Base-by-base conservation (phyloP, 2,113 vertebrate genomes). In the Gymnogyps californianus region DNA sequence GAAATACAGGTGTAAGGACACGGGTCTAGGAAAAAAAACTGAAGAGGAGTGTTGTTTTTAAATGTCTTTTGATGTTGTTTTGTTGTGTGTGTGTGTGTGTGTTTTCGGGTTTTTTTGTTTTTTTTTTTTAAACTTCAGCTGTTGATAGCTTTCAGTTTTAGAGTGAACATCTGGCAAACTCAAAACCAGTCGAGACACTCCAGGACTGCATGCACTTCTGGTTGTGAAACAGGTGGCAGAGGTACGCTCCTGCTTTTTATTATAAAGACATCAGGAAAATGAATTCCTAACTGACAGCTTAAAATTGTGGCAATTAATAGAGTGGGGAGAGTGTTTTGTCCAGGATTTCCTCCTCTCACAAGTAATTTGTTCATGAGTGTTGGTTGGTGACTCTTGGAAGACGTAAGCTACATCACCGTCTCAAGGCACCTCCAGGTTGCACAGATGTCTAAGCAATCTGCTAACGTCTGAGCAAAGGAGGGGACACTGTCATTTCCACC, bases 81-180 rank as follows among this genome's bases (percentile, higher is more conserved):
- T 83, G 34, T 44, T 81, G 36, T 29, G 18, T n/a, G 7, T 81
- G 36, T 29, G 18, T n/a, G 7, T 72, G 38, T 46, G 7, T 55
- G 34, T 44, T 26, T 38, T 74, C 16, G 16, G 20, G 24, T 83
- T 47, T 62, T 34, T 42, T 10, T 55, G 29, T 44, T 25, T 49
- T 36, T 28, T 58, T 69, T 44, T 44, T 75, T 65, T 31, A 11
- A 82, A 65, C 15, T 38, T 85, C 22, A 76, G n/a, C 65, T 81
- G 32, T 85, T 90, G 54, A 57, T 96, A 91, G 88, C 34, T 83
- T 97, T 91, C 21, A 29, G 20, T 95, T 96, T 96, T 70, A 70
- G 40, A 83, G 67, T 52, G 47, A 92, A 28, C 18, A 9, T 86
- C 34, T 38, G 21, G 49, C 21, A 59, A 80, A 76, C 62, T 55